phyloP scores from a whole-genome alignment of 2,888 invertebrate genomes.

The Chelonus formosanus region DNA sequence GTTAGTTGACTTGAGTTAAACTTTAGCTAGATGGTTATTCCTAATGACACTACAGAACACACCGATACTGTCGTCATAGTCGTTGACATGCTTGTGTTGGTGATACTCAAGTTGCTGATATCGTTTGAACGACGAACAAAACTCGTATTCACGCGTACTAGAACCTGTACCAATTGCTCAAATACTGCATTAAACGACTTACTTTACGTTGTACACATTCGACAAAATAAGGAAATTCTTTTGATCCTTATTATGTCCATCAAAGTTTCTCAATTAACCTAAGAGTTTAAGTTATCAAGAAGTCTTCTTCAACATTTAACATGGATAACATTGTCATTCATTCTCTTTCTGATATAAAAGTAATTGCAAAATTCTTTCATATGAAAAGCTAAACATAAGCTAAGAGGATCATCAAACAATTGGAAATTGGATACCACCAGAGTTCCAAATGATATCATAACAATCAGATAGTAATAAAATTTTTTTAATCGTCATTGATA shows the following conservation, averaged over 20 bases:
- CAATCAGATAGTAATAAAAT: too few relatives aligned
- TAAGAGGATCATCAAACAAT: neutral
- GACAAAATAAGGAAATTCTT: conserved; percentile 24
- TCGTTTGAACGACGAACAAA: conserved; percentile 25
- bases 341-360: conserved; percentile 17
- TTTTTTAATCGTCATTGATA: too few relatives aligned
- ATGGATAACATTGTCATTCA: conserved; percentile 29
- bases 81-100: neutral
- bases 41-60: conserved; percentile 21
- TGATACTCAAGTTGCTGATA: conserved; percentile 23
- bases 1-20: conserved; percentile 22
- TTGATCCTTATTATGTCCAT: conserved; percentile 30
- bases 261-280: conserved; percentile 44
- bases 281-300: conserved; percentile 9
- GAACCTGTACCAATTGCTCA: neutral
- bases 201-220: too few relatives aligned
- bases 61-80: neutral
- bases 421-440: neutral
- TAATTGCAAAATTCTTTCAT: conserved; percentile 9
- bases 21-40: conserved; percentile 31
- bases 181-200: too few relatives aligned
- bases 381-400: neutral
- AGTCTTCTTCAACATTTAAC: conserved; percentile 10
- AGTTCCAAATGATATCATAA: too few relatives aligned
- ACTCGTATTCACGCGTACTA: conserved; percentile 24